Base-by-base conservation (phyloP, 2,888 invertebrate genomes). In the Cartodere bifasciata region DNA sequence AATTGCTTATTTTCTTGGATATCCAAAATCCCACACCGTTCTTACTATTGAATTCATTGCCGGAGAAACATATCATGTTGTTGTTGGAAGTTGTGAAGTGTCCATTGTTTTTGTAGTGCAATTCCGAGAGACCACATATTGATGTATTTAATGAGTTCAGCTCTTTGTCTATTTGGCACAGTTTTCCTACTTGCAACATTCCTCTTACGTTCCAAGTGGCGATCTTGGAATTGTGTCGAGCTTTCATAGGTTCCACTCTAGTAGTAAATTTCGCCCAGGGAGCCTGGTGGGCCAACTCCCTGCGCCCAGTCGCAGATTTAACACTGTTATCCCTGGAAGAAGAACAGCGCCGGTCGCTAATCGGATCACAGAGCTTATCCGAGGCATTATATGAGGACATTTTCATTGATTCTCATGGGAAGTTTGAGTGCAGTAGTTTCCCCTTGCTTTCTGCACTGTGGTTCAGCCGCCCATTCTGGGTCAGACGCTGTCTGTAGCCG, bases 191-290 rank as follows among this genome's bases (percentile, higher is more conserved):
- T 21, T 29, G 21, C 5, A 10, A 7, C 3, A 29, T 13, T 7
- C 21, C 29, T n/a, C 13, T 11, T n/a, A 29, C 29, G 21, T 29
- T 29, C 21, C 29, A 20, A 7, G 21, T 29, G 7, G 29, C 20
- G 3, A 29, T 10, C 14, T n/a, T 3, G 14, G 6, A 10, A 10
- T 22, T 22, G 11, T 22, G 22, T 11, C 3, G 10, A 4, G 22
- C 3, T 22, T 10, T 10, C 5, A 11, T 22, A 10, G 4, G 5
- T 4, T 22, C 3, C 10, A 10, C n/a, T 22, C 25, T n/a, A 25
- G 25, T 25, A 25, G 13, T 16, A 13, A 10, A 25, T 25, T 25
- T 25, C 3, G n/a, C 7, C 14, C n/a, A 10, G n/a, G 13, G 13
- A 15, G 25, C 25, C 25, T 13, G 25, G n/a, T n/a, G n/a, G n/a